Evolutionary conservation across 2,888 invertebrate species (phyloP), one percentile per base, ranked within the genome.

Genomic region (Drosophila colorata): DNA sequence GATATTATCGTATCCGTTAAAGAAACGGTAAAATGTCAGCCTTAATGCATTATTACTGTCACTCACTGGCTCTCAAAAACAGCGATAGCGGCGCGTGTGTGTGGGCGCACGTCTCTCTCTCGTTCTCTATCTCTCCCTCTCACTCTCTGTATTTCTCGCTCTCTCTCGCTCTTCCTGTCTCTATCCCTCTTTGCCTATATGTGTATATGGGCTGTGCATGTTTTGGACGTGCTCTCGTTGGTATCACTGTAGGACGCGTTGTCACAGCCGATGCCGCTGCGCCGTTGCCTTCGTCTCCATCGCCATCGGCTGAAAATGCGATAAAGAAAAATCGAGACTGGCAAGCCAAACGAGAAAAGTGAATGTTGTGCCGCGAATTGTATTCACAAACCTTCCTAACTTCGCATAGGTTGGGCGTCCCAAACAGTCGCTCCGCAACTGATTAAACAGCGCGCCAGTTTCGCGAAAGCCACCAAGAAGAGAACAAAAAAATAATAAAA

Each of bases 331-430:
- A 75, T 88, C 84, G 81, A 79, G 82, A 78, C 70, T 58, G 58
- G 53, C 66, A 58, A 67, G 63, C 70, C 47, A 82, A 82, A 70
- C 79, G 80, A 86, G 86, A 90, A 90, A 90, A 90, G 90, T 89
- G 83, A 87, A 88, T 87, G 88, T 80, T 86, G 81, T 78, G 81
- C 78, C 69, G 74, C 81, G 70, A 70, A 79, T 82, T 79, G 63
- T 76, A 73, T 85, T 90, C 91, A 91, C 78, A 91, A 90, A 85
- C 86, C 88, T 85, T 90, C 82, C 84, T 81, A 88, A 89, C 88
- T 82, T 90, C 86, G 80, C 51, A 87, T 85, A 89, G 88, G 84
- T 90, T 82, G 90, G 91, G 73, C 67, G 90, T 90, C 71, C 76
- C 72, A 74, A 83, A 71, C 72, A 82, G 69, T 78, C 77, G 81